phyloP scores from a whole-genome alignment of 1,140 invertebrate species.

The Ceratina japonica region DNA sequence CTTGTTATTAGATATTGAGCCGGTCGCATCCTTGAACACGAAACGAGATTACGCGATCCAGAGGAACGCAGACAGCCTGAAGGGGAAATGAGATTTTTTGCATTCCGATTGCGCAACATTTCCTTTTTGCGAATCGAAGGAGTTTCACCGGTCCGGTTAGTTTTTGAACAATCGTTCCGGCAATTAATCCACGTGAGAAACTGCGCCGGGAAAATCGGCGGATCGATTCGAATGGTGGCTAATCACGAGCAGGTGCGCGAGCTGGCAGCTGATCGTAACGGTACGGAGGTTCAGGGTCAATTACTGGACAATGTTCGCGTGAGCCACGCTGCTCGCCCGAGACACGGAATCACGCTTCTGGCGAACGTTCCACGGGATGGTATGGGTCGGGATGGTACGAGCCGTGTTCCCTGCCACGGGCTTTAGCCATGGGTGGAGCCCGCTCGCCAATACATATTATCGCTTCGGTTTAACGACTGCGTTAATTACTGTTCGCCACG shows the following conservation, averaged over 20 bases:
- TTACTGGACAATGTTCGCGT: constrained; percentile 28
- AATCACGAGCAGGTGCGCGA: constrained; percentile 19
- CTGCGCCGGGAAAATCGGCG: neutral
- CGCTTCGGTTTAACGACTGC: neutral
- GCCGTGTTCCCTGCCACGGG: neutral
- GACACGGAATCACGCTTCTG: constrained; percentile 2
- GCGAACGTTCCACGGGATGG: constrained; percentile 5
- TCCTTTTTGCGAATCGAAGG: no score
- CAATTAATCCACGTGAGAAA: constrained; percentile 4
- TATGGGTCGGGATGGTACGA: neutral
- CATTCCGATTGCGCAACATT: no score
- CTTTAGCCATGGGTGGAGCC: constrained; percentile 12
- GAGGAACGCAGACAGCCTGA: neutral
- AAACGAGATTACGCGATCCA: constrained; percentile 15
- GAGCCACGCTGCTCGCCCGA: constrained; percentile 8
- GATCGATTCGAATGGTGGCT: constrained; percentile 1
- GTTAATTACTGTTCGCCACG: neutral
- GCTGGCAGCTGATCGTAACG: constrained; percentile 31
- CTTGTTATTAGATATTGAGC: constrained; percentile 24
- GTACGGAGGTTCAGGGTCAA: constrained; percentile 31
- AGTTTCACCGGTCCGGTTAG: no score
- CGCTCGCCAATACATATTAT: neutral
- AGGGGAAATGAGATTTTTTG: neutral
- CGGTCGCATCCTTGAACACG: neutral
- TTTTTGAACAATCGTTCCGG: no score